A percentile compares a stretch with the other conserved stretches of the same genome.
phyloP scores from a whole-genome alignment of 2,797 vertebrate genomes.

The Muraenolepis orangiensis region DNA sequence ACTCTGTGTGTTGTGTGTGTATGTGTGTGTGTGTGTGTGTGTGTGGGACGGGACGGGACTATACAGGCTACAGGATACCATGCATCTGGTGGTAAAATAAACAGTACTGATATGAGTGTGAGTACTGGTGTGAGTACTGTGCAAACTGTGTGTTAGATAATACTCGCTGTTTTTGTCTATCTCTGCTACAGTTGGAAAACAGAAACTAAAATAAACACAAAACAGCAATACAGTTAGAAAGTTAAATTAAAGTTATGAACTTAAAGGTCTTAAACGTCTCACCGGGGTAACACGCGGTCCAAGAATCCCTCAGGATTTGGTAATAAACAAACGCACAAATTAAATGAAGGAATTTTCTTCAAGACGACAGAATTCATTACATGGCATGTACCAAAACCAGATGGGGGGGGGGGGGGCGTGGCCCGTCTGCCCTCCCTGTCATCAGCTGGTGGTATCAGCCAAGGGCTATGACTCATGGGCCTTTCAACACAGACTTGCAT shows the following conservation, averaged over 20 bases:
- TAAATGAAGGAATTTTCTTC: not conserved
- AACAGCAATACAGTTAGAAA: not conserved
- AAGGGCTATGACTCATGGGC: not conserved
- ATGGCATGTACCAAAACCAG: not conserved
- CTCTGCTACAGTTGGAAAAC: not conserved
- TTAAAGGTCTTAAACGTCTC: not conserved
- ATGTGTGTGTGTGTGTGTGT: not conserved
- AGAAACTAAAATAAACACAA: not conserved
- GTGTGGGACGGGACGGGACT: too few species aligned
- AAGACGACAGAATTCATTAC: not conserved
- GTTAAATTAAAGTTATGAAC: too few species aligned
- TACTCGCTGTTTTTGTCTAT: not conserved
- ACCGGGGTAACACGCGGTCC: not conserved
- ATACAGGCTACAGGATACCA: not conserved
- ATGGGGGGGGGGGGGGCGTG: not conserved
- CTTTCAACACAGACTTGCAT: not conserved
- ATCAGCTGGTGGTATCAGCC: not conserved
- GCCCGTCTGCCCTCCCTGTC: slow-evolving; percentile 1
- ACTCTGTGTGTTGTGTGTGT: not conserved
- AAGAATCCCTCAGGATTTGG: not conserved
- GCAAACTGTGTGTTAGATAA: not conserved
- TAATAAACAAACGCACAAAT: not conserved
- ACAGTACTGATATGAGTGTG: not conserved
- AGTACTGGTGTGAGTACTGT: not conserved
- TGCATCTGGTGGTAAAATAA: not conserved